These are phyloP conservation scores for Tachystola acroxantha DNA, from an alignment of 2,888 invertebrate genomes.

Conservation along the genomic window DNA sequence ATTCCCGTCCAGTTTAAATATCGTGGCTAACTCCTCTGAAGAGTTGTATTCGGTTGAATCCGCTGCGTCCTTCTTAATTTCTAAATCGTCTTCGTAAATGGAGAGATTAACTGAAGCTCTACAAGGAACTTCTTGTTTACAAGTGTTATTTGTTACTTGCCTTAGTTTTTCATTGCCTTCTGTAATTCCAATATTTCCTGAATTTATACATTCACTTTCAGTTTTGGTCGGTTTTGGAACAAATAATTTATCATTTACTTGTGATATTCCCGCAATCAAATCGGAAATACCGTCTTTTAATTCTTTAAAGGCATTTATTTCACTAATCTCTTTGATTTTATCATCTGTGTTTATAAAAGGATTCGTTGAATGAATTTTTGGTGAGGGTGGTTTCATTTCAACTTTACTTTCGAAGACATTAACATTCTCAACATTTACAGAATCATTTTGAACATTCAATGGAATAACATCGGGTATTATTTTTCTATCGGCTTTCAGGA, in stretches of 20 bases:
- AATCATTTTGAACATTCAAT: constrained; percentile 42
- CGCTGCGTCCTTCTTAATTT: constrained; percentile 52
- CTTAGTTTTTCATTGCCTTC: constrained; percentile 53
- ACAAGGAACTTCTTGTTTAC: constrained; percentile 36
- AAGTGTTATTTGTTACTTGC: constrained; percentile 39
- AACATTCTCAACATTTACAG: constrained; percentile 31
- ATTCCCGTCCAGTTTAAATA: constrained; percentile 70
- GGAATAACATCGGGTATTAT: constrained; percentile 42
- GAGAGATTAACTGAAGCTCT: constrained; percentile 61
- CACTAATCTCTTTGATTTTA: constrained; percentile 61
- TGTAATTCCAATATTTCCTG: constrained; percentile 39
- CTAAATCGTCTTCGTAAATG: constrained; percentile 66
- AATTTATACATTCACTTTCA: constrained; percentile 23
- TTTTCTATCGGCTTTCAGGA: constrained; percentile 40
- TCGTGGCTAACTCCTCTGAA: constrained; percentile 81
- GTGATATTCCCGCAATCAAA: constrained; percentile 69
- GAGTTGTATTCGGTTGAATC: constrained; percentile 81
- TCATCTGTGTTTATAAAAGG: constrained; percentile 58
- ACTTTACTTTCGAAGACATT: constrained; percentile 18
- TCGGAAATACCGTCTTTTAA: constrained; percentile 72
- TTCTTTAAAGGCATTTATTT: constrained; percentile 70
- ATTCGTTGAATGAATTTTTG: constrained; percentile 50
- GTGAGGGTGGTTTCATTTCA: constrained; percentile 22
- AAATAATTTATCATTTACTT: constrained; percentile 69
- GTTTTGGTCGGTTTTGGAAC: constrained; percentile 37